A percentile compares a stretch with the other conserved stretches of the same genome.
phyloP scores from a whole-genome alignment of 2,888 invertebrate species.

The Callyntrura guangdongensis region DNA sequence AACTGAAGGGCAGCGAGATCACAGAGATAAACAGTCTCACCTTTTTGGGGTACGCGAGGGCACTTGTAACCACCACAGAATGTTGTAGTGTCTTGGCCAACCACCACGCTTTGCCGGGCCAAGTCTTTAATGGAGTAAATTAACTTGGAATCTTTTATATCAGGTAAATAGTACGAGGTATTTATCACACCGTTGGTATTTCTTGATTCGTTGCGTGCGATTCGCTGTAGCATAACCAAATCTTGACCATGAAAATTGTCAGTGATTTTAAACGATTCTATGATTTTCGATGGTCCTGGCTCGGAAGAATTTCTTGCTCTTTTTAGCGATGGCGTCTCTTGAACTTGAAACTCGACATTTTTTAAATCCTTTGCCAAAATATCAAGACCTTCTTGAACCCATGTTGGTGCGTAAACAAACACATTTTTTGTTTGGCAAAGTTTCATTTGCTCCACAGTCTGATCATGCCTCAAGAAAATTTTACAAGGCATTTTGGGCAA shows the following conservation, averaged over 20 bases:
- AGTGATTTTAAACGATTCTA: constrained; percentile 63
- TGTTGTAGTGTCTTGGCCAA: constrained; percentile 74
- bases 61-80: constrained; percentile 76
- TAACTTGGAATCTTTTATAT: constrained; percentile 50
- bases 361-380: constrained; percentile 53
- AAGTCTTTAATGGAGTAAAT: constrained; percentile 74
- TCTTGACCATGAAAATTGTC: constrained; percentile 34
- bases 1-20: constrained; percentile 80
- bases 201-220: constrained; percentile 68
- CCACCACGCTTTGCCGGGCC: constrained; percentile 75
- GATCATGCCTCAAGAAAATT: constrained; percentile 68
- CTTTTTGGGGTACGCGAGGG: not conserved
- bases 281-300: not conserved
- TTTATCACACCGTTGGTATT: constrained; percentile 71
- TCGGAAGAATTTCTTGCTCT: constrained; percentile 27
- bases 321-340: constrained; percentile 41
- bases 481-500: constrained; percentile 64
- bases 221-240: constrained; percentile 62
- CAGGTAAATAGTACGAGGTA: constrained; percentile 43
- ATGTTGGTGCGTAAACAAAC: constrained; percentile 69
- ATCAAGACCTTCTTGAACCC: constrained; percentile 74
- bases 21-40: constrained; percentile 71
- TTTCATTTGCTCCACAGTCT: constrained; percentile 27
- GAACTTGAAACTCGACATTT: constrained; percentile 47
- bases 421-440: constrained; percentile 37